Conservation (phyloP, 2,888 invertebrate genomes). For the Netelia inedita region DNA sequence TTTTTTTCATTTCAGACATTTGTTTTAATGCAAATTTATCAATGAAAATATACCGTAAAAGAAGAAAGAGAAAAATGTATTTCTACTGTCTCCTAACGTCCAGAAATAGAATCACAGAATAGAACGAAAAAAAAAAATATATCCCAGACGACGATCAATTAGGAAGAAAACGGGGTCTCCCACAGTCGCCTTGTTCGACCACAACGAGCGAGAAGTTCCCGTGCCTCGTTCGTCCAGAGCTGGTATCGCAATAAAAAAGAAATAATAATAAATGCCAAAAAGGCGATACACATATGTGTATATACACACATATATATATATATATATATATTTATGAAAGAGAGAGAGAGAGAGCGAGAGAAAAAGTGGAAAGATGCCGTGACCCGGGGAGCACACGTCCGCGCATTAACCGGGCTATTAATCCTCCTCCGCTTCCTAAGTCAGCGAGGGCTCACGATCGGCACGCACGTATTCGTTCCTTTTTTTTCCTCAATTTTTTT, state of each 20-base stretch:
- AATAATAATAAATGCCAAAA: constrained; percentile 48
- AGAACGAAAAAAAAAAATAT: not conserved
- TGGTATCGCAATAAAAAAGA: constrained; percentile 56
- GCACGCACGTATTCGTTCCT: constrained; percentile 58
- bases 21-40: too few relatives aligned
- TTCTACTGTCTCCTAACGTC: not conserved
- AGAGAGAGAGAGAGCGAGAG: not conserved
- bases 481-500: constrained; percentile 24
- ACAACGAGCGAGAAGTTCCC: constrained; percentile 22
- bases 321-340: constrained; percentile 10
- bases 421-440: constrained; percentile 71
- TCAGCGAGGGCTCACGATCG: constrained; percentile 61
- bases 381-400: constrained; percentile 69
- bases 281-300: constrained; percentile 29
- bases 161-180: constrained; percentile 42
- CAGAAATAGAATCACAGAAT: not conserved
- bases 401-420: constrained; percentile 72
- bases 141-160: constrained; percentile 54
- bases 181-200: not conserved
- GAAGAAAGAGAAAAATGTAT: not conserved
- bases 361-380: constrained; percentile 62
- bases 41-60: too few relatives aligned
- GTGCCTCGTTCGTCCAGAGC: constrained; percentile 34
- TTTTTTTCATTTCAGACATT: not conserved
- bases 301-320: constrained; percentile 10